Conservation (phyloP, 2,888 invertebrate species). For the Drosophila colorata region DNA sequence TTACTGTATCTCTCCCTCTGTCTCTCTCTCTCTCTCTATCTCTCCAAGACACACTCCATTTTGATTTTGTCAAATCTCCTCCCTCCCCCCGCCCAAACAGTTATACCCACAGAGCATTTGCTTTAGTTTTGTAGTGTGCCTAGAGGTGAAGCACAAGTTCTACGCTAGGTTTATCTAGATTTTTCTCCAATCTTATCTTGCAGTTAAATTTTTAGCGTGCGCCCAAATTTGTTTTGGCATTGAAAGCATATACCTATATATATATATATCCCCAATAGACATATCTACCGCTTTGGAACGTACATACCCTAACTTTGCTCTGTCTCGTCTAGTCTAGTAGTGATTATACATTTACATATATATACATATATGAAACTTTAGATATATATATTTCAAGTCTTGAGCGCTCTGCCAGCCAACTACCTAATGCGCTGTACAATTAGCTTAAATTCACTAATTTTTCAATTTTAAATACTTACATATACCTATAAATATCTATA, state of each 20-base stretch:
- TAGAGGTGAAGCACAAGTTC: constrained; percentile 61
- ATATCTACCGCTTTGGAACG: constrained; percentile 60
- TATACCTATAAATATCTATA: constrained; percentile 53
- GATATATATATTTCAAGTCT: constrained; percentile 64
- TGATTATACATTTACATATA: constrained; percentile 33
- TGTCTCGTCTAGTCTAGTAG: constrained; percentile 50
- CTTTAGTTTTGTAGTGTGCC: constrained; percentile 66
- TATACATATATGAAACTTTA: constrained; percentile 43
- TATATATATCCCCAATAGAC: constrained; percentile 23
- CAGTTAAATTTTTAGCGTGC: constrained; percentile 48
- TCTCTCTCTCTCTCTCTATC: constrained; percentile 29
- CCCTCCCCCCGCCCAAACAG: constrained; percentile 27
- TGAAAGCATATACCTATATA: constrained; percentile 18
- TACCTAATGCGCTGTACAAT: constrained; percentile 75
- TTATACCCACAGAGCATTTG: constrained; percentile 59
- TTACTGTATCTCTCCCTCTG: constrained; percentile 22
- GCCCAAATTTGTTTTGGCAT: constrained; percentile 41
- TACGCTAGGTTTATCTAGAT: constrained; percentile 56
- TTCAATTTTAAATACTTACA: constrained; percentile 45
- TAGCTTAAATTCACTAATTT: constrained; percentile 61
- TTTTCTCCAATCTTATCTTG: constrained; percentile 33
- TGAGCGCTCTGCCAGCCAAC: constrained; percentile 78
- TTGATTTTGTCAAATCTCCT: constrained; percentile 47
- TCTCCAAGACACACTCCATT: constrained; percentile 56
- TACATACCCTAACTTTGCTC: constrained; percentile 33